These are phyloP conservation scores for Eriosoma lanigerum DNA, from an alignment of 1,140 invertebrate genomes.

Conservation along the genomic window DNA sequence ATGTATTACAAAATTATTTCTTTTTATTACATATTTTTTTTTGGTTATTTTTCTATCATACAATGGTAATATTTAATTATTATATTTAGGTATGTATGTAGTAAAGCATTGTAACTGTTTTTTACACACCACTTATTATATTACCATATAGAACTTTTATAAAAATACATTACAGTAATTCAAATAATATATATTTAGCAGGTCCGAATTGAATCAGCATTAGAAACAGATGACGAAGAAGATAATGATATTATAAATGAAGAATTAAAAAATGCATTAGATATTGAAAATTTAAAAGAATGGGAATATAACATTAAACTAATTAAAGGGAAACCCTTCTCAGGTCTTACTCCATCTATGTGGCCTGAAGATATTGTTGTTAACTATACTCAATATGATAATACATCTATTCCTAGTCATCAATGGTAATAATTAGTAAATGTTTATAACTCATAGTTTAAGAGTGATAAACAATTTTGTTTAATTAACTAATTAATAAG, in stretches of 20 bases:
- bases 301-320: conserved; percentile 60
- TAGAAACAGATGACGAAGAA: conserved; percentile 82
- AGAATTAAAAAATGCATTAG: conserved; percentile 66
- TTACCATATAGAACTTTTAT: conserved; percentile 20
- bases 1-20: conserved; percentile 42
- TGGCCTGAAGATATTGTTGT: conserved; percentile 92
- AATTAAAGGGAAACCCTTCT: conserved; percentile 78
- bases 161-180: not conserved
- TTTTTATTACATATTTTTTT: conserved; percentile 28
- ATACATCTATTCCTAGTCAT: conserved; percentile 23
- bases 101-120: not conserved
- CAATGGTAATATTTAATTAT: not conserved
- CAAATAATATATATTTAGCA: conserved; percentile 37
- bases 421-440: conserved; percentile 21
- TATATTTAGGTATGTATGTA: conserved; percentile 11
- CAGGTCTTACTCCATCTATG: conserved; percentile 92
- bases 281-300: conserved; percentile 61
- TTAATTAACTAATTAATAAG: too few species aligned
- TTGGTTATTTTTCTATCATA: not conserved
- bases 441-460: not conserved
- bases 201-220: conserved; percentile 53
- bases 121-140: conserved; percentile 16
- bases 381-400: conserved; percentile 59
- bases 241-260: conserved; percentile 61
- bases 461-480: too few species aligned